phyloP scores from a whole-genome alignment of 2,113 vertebrate species.

The Semicossyphus pulcher region DNA sequence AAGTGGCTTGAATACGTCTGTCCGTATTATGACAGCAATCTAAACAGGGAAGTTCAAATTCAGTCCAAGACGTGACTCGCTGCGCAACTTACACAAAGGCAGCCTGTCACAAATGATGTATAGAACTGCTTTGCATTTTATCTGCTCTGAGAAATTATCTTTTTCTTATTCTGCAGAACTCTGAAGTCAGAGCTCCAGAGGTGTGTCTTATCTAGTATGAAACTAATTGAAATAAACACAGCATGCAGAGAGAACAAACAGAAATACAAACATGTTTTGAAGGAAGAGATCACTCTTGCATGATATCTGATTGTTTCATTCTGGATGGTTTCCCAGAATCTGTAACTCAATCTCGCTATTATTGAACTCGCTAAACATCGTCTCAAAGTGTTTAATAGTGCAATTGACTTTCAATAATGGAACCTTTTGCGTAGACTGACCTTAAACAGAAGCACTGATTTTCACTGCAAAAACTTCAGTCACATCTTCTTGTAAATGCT shows the following conservation, averaged over 20 bases:
- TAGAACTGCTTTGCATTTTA: constrained; percentile 12
- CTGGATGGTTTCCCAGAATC: constrained; percentile 7
- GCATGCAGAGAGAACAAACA: background rate
- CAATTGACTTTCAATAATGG: constrained; percentile 26
- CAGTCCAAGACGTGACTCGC: constrained; percentile 50
- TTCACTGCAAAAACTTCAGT: background rate
- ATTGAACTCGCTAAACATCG: constrained; percentile 9
- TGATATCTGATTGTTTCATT: background rate
- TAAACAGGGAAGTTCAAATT: constrained; percentile 55
- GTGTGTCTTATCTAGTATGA: constrained; percentile 4
- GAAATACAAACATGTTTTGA: constrained; percentile 3
- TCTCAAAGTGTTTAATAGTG: constrained; percentile 25
- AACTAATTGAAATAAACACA: constrained; percentile 12
- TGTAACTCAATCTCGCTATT: background rate
- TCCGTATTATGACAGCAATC: constrained; percentile 46
- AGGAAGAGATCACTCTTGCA: background rate
- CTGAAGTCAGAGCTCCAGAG: background rate
- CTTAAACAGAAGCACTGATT: constrained; percentile 21
- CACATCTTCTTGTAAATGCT: no score
- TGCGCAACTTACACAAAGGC: constrained; percentile 24
- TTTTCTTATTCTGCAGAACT: constrained; percentile 3
- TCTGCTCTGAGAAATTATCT: constrained; percentile 12
- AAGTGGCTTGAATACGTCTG: constrained; percentile 40
- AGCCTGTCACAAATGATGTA: constrained; percentile 11
- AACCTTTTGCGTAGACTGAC: constrained; percentile 20